Evolutionary conservation across 2,888 invertebrate species (phyloP).

Genomic region (Agrotis exclamationis): DNA sequence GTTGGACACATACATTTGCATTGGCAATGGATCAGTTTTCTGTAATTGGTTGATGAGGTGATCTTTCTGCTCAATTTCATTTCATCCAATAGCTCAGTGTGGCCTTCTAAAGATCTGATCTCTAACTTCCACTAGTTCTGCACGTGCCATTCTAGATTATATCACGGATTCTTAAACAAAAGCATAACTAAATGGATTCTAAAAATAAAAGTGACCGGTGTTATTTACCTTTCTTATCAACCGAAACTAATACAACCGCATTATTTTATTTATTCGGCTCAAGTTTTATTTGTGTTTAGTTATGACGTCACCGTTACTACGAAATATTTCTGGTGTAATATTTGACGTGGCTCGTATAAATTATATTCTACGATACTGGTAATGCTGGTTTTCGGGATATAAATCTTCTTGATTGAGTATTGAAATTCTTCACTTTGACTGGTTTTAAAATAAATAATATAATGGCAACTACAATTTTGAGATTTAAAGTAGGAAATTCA

Average conservation of each 20-base stretch:
- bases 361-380: not conserved
- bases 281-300: slow-evolving; percentile 16
- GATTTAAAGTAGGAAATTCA: too few species aligned
- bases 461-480: too few species aligned
- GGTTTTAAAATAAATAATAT: too few species aligned
- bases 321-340: slow-evolving; percentile 1
- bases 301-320: not conserved
- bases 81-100: not conserved
- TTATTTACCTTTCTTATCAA: slow-evolving; percentile 41
- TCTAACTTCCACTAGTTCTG: not conserved
- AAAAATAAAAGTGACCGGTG: slow-evolving; percentile 39
- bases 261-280: slow-evolving; percentile 15
- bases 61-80: too few species aligned
- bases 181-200: slow-evolving; percentile 24
- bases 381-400: not conserved
- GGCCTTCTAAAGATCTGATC: not conserved
- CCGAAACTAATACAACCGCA: slow-evolving; percentile 19
- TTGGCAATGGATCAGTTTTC: too few species aligned
- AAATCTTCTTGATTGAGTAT: not conserved
- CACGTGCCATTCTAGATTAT: slow-evolving; percentile 24
- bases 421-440: too few species aligned
- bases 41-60: too few species aligned
- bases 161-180: slow-evolving; percentile 25
- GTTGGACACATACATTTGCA: too few species aligned
- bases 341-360: not conserved